Conservation (phyloP, 2,113 vertebrate genomes). For the Leptobrachium ailaonicum region DNA sequence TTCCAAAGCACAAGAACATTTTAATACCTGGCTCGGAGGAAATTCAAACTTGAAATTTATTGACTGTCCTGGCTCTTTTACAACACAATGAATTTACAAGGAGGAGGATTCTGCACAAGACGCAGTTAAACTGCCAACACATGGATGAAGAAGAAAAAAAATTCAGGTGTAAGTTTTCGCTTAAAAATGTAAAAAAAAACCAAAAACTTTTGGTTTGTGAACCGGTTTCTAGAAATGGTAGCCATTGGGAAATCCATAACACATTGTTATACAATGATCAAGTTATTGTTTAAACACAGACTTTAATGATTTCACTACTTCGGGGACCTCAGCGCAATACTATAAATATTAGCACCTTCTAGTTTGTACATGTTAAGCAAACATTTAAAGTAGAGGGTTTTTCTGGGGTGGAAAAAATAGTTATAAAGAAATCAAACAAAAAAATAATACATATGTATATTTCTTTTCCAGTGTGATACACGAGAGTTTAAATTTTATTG, state of each 20-base stretch:
- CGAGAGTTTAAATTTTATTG: neutral
- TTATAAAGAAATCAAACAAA: no score
- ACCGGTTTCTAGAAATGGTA: neutral
- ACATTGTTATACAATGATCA: slow-evolving; percentile 35
- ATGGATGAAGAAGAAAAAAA: slow-evolving; percentile 9
- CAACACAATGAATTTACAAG: slow-evolving; percentile 43
- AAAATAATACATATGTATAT: neutral
- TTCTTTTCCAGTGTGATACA: neutral
- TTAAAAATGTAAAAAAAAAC: slow-evolving; percentile 7
- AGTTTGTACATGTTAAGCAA: slow-evolving; percentile 13
- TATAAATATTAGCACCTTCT: slow-evolving; percentile 29
- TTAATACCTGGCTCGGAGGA: slow-evolving; percentile 45
- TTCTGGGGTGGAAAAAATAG: no score
- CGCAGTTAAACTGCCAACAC: slow-evolving; percentile 44
- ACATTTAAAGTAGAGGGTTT: neutral
- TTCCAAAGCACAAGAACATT: slow-evolving; percentile 29
- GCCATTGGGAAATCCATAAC: slow-evolving; percentile 33
- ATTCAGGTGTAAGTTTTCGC: slow-evolving; percentile 36
- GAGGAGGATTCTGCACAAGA: slow-evolving; percentile 40
- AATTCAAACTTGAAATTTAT: slow-evolving; percentile 45
- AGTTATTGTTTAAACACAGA: slow-evolving; percentile 39
- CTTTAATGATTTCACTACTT: neutral
- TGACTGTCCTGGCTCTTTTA: slow-evolving; percentile 42
- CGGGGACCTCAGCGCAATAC: slow-evolving; percentile 9
- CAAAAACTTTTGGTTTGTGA: slow-evolving; percentile 5